Evolutionary conservation across 2,797 vertebrate species (phyloP), one percentile per base, ranked within the genome.

Genomic region (Morus bassanus): DNA sequence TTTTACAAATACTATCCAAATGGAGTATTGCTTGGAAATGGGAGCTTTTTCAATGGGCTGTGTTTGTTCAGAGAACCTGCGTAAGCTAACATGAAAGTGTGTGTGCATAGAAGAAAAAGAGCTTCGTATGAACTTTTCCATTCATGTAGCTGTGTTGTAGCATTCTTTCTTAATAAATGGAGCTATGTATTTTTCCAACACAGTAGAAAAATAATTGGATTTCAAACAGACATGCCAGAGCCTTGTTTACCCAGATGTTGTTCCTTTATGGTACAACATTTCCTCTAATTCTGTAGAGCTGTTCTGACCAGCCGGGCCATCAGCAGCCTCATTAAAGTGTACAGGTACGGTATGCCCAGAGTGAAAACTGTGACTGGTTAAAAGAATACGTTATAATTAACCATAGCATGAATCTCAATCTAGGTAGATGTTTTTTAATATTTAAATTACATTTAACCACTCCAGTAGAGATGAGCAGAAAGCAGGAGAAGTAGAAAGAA

Each of bases 291-390:
- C 79, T 91, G 33, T 65, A 88, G 63, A 61, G 76, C 68, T 86
- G 23, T 88, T 92, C 72, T 91, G 59, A 50, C 74, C 30, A 25
- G 88, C 24, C 8, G 6, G 68, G 76, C 95, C 83, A 90, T 72
- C 60, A 27, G 57, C 83, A 96, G 35, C 83, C 75, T 97, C 72
- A 86, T 96, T 97, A 87, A 93, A 95, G 76, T 76, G 13, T 79
- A 79, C 53, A 97, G 86, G 67, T 96, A 88, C 13, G 17, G 15
- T 70, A 56, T 70, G 33, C 33, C 45, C 39, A 54, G 46, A 72
- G 28, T 76, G 19, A 77, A 86, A 85, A 92, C 12, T 83, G 4
- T n/a, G 19, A 45, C 43, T 87, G 37, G 28, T 53, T 65, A 78
- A 85, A 95, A 67, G 43, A 94, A 35, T 41, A 45, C 10, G 13